A percentile compares a stretch with the other conserved stretches of the same genome.
phyloP scores from a whole-genome alignment of 1,140 invertebrate species.

The Solenopsis invicta region DNA sequence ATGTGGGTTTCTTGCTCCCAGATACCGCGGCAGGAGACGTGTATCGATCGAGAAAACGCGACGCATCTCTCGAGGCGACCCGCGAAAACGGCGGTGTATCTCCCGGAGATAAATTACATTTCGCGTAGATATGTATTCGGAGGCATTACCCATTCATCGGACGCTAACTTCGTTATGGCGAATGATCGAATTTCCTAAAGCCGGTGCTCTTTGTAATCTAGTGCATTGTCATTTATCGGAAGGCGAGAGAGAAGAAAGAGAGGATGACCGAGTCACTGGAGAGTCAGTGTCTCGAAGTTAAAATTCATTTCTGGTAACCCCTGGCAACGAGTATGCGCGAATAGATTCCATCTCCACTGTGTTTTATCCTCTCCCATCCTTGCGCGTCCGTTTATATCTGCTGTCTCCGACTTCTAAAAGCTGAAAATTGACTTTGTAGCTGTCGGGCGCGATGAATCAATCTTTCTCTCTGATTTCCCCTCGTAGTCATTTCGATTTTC shows the following conservation, averaged over 20 bases:
- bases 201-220: constrained; percentile 37
- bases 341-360: constrained; percentile 31
- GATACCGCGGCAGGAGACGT: neutral
- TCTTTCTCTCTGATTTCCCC: constrained; percentile 50
- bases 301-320: constrained; percentile 56
- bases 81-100: constrained; percentile 12
- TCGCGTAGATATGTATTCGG: constrained; percentile 27
- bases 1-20: constrained; percentile 22
- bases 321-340: constrained; percentile 19
- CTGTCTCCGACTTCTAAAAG: constrained; percentile 52
- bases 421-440: constrained; percentile 28
- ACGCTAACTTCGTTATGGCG: constrained; percentile 41
- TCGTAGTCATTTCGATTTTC: constrained; percentile 26
- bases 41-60: constrained; percentile 46
- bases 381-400: constrained; percentile 52
- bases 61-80: constrained; percentile 16
- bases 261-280: neutral
- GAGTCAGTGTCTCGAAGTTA: constrained; percentile 61
- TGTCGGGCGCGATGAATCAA: constrained; percentile 44
- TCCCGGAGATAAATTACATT: constrained; percentile 37
- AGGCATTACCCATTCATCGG: constrained; percentile 14
- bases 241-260: neutral
- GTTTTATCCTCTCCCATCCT: constrained; percentile 49
- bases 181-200: constrained; percentile 47
- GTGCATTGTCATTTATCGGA: constrained; percentile 66